Percentiles rank a stretch among this genome's conserved stretches.
phyloP scores from a whole-genome alignment of 2,797 vertebrate genomes.

The Poeciliopsis presidionis region DNA sequence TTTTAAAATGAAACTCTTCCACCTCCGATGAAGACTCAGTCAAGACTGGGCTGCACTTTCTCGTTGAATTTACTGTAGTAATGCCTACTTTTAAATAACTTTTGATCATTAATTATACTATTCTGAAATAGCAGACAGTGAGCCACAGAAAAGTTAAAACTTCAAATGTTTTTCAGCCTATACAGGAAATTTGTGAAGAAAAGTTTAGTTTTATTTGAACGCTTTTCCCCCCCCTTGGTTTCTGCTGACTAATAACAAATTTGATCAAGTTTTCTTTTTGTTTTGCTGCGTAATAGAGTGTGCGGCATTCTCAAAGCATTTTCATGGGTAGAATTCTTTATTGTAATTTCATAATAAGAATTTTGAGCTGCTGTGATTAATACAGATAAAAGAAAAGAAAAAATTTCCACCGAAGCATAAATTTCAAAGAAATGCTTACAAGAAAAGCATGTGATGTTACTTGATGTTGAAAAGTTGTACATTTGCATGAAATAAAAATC shows the following conservation, averaged over 20 bases:
- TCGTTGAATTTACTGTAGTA: background rate
- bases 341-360: background rate
- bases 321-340: background rate
- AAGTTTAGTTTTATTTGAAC: background rate
- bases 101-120: background rate
- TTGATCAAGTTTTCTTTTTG: background rate
- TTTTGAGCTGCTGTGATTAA: background rate
- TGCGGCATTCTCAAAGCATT: background rate
- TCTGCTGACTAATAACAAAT: background rate
- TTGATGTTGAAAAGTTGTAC: background rate
- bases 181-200: background rate
- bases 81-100: background rate
- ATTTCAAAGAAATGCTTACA: background rate
- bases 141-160: background rate
- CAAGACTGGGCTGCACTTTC: background rate
- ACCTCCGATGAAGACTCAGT: background rate
- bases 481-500: background rate
- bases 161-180: background rate
- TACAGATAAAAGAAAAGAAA: background rate
- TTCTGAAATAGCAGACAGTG: background rate
- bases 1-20: constrained; percentile 1
- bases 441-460: background rate
- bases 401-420: background rate
- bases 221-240: background rate
- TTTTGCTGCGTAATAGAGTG: background rate